Base-by-base conservation (phyloP, 2,888 invertebrate genomes). In the Drosophila ustulata region DNA sequence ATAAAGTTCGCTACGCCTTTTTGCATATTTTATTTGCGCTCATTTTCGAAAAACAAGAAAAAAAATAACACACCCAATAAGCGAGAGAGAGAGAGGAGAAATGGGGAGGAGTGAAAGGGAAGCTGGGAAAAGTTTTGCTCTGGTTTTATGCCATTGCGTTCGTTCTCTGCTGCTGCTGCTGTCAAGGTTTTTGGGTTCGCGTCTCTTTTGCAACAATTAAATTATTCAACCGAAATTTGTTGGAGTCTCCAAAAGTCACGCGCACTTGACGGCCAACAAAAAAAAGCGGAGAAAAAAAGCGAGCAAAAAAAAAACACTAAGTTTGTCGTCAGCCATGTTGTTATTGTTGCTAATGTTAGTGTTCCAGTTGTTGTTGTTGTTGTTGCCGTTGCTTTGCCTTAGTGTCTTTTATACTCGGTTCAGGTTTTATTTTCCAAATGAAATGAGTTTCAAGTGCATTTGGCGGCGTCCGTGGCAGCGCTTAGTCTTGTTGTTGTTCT, bases 161-260 rank as follows among this genome's bases (percentile, higher is more conserved):
- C 56, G 64, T 53, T 52, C 11, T 30, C 26, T 32, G 28, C 30
- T 46, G 11, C 28, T 57, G 72, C 70, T 63, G 34, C 76, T 71
- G 67, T 77, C 78, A 80, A 80, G 80, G 77, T 65, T 74, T 80
- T 62, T 57, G 63, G 61, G 56, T 66, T 45, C 57, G 63, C 65
- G 71, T 82, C 70, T 70, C 75, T 80, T 86, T 69, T 66, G 78
- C 84, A 86, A 89, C 89, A 86, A 86, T 86, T 86, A 89, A 86
- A 89, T 86, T 86, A 86, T 86, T 86, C 89, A 89, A 89, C 89
- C 89, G 79, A 89, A 89, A 89, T 88, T 85, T 88, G 89, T 89
- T 88, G 69, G 73, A 88, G 89, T 76, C 88, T 73, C 80, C 89
- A 84, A 89, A 89, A 88, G 89, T 89, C 89, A 89, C 89, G 89